Conservation (phyloP, 2,113 vertebrate species). For the Poeciliopsis occidentalis region DNA sequence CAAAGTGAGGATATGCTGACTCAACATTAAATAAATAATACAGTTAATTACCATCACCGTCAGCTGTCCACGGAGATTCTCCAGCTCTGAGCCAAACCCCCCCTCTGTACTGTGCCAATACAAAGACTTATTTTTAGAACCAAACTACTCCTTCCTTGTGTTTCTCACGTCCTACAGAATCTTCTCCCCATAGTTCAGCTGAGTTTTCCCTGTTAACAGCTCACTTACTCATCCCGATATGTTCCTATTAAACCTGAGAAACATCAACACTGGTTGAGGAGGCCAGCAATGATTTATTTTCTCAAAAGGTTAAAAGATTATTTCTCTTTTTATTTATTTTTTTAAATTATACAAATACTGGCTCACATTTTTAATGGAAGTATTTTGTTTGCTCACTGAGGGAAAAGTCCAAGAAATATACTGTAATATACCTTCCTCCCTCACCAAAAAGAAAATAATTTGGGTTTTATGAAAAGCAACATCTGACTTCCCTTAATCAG, state of each 20-base stretch:
- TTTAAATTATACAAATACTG: neutral
- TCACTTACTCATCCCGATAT: slow-evolving; percentile 10
- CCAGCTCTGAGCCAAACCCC: slow-evolving; percentile 77
- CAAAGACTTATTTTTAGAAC: slow-evolving; percentile 79
- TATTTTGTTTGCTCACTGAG: neutral
- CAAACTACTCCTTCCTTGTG: slow-evolving; percentile 55
- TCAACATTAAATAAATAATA: slow-evolving; percentile 84
- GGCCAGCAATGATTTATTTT: neutral
- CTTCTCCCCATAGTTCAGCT: slow-evolving; percentile 32
- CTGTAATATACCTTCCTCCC: neutral
- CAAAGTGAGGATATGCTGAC: slow-evolving; percentile 90
- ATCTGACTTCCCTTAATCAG: neutral
- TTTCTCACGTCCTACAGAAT: slow-evolving; percentile 66
- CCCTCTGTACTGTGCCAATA: slow-evolving; percentile 78
- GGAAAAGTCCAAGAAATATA: neutral
- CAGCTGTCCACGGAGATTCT: slow-evolving; percentile 72
- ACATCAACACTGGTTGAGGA: neutral
- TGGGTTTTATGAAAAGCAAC: neutral
- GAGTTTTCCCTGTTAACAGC: slow-evolving; percentile 53
- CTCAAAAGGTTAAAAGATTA: neutral
- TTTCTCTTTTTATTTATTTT: neutral
- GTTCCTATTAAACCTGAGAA: slow-evolving; percentile 4
- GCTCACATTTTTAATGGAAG: neutral
- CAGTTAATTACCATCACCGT: slow-evolving; percentile 86
- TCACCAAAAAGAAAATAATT: neutral